Base-by-base conservation (phyloP, 2,888 invertebrate genomes). In the Ormyrus pomaceus region DNA sequence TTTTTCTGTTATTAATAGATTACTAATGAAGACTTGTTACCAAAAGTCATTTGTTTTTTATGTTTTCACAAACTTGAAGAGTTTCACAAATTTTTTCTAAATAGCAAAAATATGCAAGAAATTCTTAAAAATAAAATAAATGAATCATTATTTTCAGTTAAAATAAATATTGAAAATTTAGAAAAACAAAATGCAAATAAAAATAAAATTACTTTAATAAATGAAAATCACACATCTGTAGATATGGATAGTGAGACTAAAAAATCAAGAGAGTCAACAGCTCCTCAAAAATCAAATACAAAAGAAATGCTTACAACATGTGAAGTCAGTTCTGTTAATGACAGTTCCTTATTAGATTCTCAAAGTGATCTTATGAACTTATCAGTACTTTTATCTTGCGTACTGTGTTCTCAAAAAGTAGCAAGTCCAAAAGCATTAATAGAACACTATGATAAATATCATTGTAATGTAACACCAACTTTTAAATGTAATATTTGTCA, bases 401-500 rank as follows among this genome's bases (percentile, higher is more conserved):
- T 9, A 55, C 13, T 11, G 13, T 73, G 73, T 48, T 64, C 7
- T 19, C 9, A 64, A 51, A 5, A 19, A 64, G 62, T 73, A 48
- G 56, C 3, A 11, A 6, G 45, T 48, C 55, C 64, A 64, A 64
- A 64, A 64, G 64, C 62, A 64, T 64, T 73, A 46, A 73, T 64
- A 45, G 10, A 64, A 55, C 73, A 73, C 64, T 73, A 19, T 8
- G 48, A 19, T 11, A 6, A 64, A 3, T 10, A 64, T 8, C 73
- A 73, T 10, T 10, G 13, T 6, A 46, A 13, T 19, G 13, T 10
- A 64, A 46, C 8, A 11, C 64, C 64, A 13, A 48, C 13, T 64
- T 73, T 73, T 48, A 73, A 64, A 73, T 73, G 73, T 34, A 10
- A 10, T 13, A 48, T 64, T 9, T 73, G 73, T 48, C 55, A 55